Evolutionary conservation across 2,797 vertebrate species (phyloP).

Genomic region (Sebastes cheni): DNA sequence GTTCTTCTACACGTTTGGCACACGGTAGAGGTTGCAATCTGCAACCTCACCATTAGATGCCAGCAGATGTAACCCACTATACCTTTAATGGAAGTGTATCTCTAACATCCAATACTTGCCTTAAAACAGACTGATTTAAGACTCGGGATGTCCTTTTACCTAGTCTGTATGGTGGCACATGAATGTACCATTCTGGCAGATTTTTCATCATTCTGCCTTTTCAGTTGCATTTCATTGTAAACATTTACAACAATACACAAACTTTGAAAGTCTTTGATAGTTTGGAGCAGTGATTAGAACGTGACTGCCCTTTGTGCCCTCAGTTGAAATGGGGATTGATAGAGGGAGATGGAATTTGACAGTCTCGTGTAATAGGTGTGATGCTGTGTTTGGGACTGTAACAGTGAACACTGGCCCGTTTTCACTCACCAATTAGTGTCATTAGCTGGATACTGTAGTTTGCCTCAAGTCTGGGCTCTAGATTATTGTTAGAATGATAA

Average conservation of each 20-base stretch:
- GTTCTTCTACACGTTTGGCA: too few relatives aligned
- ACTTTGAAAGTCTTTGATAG: slow-evolving; percentile 15
- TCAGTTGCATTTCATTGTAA: background rate
- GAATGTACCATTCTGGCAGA: background rate
- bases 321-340: slow-evolving; percentile 10
- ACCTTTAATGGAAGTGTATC: background rate
- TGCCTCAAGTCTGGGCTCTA: slow-evolving; percentile 24
- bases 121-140: background rate
- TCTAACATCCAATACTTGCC: background rate
- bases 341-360: slow-evolving; percentile 28
- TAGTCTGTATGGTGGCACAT: background rate
- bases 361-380: slow-evolving; percentile 11
- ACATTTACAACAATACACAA: background rate
- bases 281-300: slow-evolving; percentile 10
- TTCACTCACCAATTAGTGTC: slow-evolving; percentile 45
- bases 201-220: background rate
- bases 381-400: slow-evolving; percentile 18
- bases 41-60: too few relatives aligned
- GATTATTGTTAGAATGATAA: slow-evolving; percentile 27
- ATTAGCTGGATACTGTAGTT: slow-evolving; percentile 34
- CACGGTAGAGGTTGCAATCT: too few relatives aligned
- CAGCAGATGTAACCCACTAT: too few relatives aligned
- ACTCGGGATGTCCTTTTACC: background rate
- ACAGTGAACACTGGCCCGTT: slow-evolving; percentile 23
- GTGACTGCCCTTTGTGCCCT: slow-evolving; percentile 21